These are phyloP conservation scores for Nylanderia fulva DNA, from an alignment of 1,140 invertebrate species.

Conservation along the genomic window DNA sequence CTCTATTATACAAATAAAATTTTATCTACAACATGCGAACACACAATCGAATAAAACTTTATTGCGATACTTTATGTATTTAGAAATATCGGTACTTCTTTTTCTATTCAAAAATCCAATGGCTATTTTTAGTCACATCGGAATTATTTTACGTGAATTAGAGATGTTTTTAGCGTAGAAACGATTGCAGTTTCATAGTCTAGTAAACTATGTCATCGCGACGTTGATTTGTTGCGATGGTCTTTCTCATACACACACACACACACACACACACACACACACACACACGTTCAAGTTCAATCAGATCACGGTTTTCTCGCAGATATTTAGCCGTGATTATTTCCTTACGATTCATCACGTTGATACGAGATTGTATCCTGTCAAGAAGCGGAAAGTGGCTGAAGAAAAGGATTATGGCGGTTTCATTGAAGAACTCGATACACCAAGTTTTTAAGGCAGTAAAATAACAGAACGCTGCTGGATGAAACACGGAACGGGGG, in stretches of 20 bases:
- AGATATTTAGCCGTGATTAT: slow-evolving; percentile 12
- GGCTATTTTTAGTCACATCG: slow-evolving; percentile 23
- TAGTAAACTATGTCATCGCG: slow-evolving; percentile 64
- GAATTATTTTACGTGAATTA: slow-evolving; percentile 45
- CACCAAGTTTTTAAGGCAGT: slow-evolving; percentile 10
- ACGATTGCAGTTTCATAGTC: slow-evolving; percentile 66
- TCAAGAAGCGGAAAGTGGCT: background rate
- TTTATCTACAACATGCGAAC: background rate
- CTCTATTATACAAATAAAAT: too few species aligned
- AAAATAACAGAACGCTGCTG: background rate
- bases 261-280: too few species aligned
- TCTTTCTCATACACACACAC: too few species aligned
- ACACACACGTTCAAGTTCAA: too few species aligned
- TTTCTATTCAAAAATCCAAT: background rate
- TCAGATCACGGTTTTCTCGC: slow-evolving; percentile 47
- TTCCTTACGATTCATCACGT: background rate
- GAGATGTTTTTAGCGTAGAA: slow-evolving; percentile 68
- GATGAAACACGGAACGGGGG: slow-evolving; percentile 8
- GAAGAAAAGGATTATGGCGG: background rate
- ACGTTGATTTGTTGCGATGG: background rate
- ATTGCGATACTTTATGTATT: background rate
- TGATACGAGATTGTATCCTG: background rate
- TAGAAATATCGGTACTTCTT: background rate
- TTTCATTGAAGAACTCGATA: slow-evolving; percentile 39
- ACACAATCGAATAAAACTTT: background rate